Base-by-base conservation (phyloP, 2,888 invertebrate genomes). In the Cloeon dipterum region DNA sequence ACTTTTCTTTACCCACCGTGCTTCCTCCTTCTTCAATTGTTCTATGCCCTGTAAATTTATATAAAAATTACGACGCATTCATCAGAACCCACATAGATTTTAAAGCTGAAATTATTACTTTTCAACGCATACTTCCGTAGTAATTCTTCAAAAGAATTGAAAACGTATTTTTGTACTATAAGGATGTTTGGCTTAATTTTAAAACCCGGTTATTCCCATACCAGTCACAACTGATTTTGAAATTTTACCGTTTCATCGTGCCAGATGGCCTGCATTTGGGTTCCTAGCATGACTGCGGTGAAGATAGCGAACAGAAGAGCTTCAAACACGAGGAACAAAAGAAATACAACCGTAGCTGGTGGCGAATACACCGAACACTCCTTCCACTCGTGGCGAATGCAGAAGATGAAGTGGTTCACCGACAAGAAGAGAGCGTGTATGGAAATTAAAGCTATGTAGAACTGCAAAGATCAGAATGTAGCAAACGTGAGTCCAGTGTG, bases 401-500 rank as follows among this genome's bases (percentile, higher is more conserved):
- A 98, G 45, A 75, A 75, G 41, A 91, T 72, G 54, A 98, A 93
- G 58, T 96, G 93, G 56, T 85, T 79, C 44, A 93, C 68, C 3
- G 89, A 76, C 54, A 98, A 63, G 49, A 86, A 76, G 46, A 98
- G 66, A 11, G 94, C 79, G 62, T 98, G 94, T 44, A 85, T 61
- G 34, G 94, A 96, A 58, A 96, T 81, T 38, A 81, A 68, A n/a
- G 94, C 96, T 50, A 98, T 94, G 59, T 98, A 98, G 56, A 98
- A 77, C 93, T 94, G 66, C 36, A 69, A 67, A 46, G 48, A 46
- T 34, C 38, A 39, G 42, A 41, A 37, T 35, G 32, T 10, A 26
- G 39, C 33, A 37, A 37, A 8, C 29, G 32, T 26, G 19, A 5
- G 4, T 26, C 17, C 14, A 20, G 5, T 7, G 14, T 19, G 13